A percentile compares a stretch with the other conserved stretches of the same genome.
Evolutionary conservation across 2,113 vertebrate genomes (phyloP).

Genomic region (Cyanoramphus novaezelandiae): DNA sequence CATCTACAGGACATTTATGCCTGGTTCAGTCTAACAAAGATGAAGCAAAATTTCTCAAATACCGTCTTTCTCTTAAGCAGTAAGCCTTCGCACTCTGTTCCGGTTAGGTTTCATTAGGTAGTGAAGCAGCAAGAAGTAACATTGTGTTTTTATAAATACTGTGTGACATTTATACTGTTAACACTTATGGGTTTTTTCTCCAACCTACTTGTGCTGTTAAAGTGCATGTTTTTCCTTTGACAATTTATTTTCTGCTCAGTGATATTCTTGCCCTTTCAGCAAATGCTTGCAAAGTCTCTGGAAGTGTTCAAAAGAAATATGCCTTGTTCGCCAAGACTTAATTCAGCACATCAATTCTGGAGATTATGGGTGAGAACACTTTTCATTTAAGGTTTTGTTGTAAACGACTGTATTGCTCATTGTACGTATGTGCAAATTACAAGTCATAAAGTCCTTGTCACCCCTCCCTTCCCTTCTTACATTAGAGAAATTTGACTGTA

Average conservation of each 20-base stretch:
- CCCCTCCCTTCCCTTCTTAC: background rate
- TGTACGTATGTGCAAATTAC: background rate
- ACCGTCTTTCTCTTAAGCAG: background rate
- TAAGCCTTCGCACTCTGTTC: background rate
- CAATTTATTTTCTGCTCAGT: background rate
- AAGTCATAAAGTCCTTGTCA: background rate
- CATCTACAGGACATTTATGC: background rate
- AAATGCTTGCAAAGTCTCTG: slow-evolving; percentile 69
- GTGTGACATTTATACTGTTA: background rate
- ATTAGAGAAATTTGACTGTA: background rate
- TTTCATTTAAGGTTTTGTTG: background rate
- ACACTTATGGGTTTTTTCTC: accelerated
- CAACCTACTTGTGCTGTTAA: background rate
- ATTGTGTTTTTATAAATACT: background rate
- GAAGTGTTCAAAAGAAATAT: slow-evolving; percentile 67
- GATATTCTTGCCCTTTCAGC: slow-evolving; percentile 60
- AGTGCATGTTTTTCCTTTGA: background rate
- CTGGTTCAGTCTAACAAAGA: background rate
- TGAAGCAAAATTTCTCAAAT: background rate
- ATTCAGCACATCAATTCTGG: slow-evolving; percentile 72
- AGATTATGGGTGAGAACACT: slow-evolving; percentile 74
- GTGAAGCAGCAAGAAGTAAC: background rate
- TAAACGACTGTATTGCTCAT: background rate
- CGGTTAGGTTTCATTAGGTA: background rate
- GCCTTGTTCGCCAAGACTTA: slow-evolving; percentile 72